Evolutionary conservation across 2,797 vertebrate genomes (phyloP), one percentile per base, ranked within the genome.

Genomic region (Coilia nasus): DNA sequence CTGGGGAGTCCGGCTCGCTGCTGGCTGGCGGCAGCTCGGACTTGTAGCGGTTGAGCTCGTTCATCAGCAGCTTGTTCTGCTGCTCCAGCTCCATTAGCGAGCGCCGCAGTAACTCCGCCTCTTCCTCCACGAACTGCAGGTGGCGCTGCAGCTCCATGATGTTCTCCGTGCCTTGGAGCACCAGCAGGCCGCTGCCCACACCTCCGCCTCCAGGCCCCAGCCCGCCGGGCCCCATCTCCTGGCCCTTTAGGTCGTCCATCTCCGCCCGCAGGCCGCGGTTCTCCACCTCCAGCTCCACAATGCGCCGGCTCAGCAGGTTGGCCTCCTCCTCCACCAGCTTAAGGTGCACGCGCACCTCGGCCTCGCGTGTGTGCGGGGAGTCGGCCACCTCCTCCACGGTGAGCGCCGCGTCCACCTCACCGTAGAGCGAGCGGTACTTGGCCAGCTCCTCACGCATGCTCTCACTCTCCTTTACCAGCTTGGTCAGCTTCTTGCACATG

Each of bases 291-390:
- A 99, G 95, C 92, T 99, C 98, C 88, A 99, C 98, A 0, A 98
- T 99, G 86, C 97, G 95, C 50, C 98, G 95, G 90, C 98, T 99
- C 84, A 99, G 93, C 89, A 99, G 95, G 93, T 99, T 99, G 91
- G 98, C 98, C 89, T 99, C 98, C 89, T 99, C 98, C 90, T 99
- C 98, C 46, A 99, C 98, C 88, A 99, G 95, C 94, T 98, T 98
- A 84, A 99, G 94, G 83, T 99, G 98, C 81, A 97, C 96, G 88
- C 97, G 97, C 88, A 99, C 91, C 91, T 99, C 98, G 0, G 98
- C 97, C 91, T 99, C 98, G 0, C 98, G 96, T 0, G 97, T 98
- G 85, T 99, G 97, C 0, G 98, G 97, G 0, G 98, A 98, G 82
- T 98, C 97, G 0, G 97, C 97, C 85, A 99, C 94, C 93, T 98